Evolutionary conservation across 2,888 invertebrate species (phyloP), one percentile per base, ranked within the genome.

Genomic region (Drosophila formosana): DNA sequence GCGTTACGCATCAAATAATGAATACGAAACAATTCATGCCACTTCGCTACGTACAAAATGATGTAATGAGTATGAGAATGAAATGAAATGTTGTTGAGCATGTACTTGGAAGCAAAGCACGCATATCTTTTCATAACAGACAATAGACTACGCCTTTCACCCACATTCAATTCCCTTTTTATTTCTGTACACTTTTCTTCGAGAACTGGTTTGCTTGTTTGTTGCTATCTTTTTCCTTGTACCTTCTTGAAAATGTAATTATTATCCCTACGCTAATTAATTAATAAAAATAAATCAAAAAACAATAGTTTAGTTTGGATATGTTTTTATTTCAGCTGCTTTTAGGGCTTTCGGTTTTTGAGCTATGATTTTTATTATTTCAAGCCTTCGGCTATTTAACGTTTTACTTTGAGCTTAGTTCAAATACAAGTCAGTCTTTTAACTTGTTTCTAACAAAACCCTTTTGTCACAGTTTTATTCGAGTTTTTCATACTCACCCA

Each of bases 251-350:
- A 34, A 58, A 45, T 66, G 56, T 66, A 56, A 61, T 45, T 61
- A 61, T 45, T 61, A 52, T 70, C 52, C 30, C 52, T 26, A 46
- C 41, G 45, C 41, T 61, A 71, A 57, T 34, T 56, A 45, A 61
- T 41, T 46, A 72, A 64, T 65, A 57, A 58, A 61, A 53, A 34
- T 0, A 49, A 57, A 43, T 37, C 7, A 26, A 37, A 34, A 28
- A 39, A 3, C 41, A n/a, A 11, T 28, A 30, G 7, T 28, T n/a
- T 6, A 13, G 2, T 5, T 3, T n/a, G 7, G 9, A 9, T 43
- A 9, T 25, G 9, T 28, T 47, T 46, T 18, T 34, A 6, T 43
- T n/a, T 4, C 34, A 34, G 34, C 34, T 34, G 11, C 11, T 3
- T 18, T 18, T 18, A 18, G 18, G 18, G 18, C 18, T 18, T 18